phyloP scores from a whole-genome alignment of 2,888 invertebrate genomes.

The Bruchidius siliquastri region DNA sequence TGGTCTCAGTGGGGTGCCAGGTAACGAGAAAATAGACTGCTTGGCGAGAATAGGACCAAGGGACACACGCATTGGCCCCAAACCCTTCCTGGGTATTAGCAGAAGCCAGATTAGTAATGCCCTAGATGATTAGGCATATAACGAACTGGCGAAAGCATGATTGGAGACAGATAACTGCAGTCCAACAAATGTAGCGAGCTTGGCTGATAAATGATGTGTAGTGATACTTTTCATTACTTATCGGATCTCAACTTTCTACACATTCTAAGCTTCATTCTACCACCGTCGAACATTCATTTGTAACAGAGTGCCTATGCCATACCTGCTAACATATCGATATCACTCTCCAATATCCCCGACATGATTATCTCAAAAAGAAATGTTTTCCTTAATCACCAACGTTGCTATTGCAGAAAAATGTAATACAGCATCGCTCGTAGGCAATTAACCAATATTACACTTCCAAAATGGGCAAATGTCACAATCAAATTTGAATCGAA shows the following conservation, averaged over 20 bases:
- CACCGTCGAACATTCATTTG: not conserved
- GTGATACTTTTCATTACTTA: not conserved
- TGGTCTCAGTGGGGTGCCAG: too few species aligned
- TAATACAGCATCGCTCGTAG: not conserved
- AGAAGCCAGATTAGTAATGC: too few species aligned
- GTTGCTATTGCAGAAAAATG: not conserved
- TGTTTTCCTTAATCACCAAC: not conserved
- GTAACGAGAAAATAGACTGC: too few species aligned
- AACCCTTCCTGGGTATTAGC: too few species aligned
- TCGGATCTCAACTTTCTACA: not conserved
- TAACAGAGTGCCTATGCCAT: not conserved
- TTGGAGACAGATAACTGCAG: too few species aligned
- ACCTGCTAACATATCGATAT: not conserved
- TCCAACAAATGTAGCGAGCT: too few species aligned
- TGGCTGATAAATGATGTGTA: not conserved
- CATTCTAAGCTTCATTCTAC: not conserved
- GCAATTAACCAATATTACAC: slow-evolving; percentile 13
- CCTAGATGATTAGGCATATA: too few species aligned
- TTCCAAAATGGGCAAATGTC: slow-evolving; percentile 15
- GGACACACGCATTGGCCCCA: too few species aligned
- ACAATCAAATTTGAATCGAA: slow-evolving; percentile 21
- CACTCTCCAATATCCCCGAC: not conserved
- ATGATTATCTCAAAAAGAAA: not conserved
- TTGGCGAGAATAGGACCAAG: too few species aligned
- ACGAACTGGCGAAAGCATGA: too few species aligned